Evolutionary conservation across 2,113 vertebrate species (phyloP).

Genomic region (Talpa occidentalis): DNA sequence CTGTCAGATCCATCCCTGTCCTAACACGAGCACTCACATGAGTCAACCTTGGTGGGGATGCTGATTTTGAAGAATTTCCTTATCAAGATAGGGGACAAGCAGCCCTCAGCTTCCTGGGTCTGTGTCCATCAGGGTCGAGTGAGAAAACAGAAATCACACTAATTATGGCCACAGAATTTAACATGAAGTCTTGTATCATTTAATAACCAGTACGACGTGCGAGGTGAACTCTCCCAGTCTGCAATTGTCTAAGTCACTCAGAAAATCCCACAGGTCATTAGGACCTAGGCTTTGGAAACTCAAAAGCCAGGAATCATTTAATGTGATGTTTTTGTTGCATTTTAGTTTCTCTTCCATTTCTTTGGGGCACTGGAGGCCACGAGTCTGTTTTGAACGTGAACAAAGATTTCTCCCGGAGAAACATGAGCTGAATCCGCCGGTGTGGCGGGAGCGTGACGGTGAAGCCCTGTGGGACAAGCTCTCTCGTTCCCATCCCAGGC

Average conservation of each 20-base stretch:
- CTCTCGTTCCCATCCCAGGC: neutral
- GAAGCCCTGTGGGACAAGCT: neutral
- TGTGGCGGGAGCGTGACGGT: neutral
- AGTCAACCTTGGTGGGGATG: neutral
- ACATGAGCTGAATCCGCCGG: neutral
- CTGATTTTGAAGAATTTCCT: neutral
- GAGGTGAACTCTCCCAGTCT: neutral
- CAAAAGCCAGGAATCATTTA: neutral
- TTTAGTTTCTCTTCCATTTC: neutral
- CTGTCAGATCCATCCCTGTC: neutral
- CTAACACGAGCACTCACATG: neutral
- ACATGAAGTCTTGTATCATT: neutral
- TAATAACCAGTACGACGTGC: neutral
- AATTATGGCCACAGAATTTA: neutral
- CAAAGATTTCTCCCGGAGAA: neutral
- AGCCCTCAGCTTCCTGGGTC: neutral
- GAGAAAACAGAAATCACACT: neutral
- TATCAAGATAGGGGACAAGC: too few relatives aligned
- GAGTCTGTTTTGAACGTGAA: neutral
- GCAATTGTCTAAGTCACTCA: neutral
- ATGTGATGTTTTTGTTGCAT: neutral
- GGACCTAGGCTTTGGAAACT: neutral
- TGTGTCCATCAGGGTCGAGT: neutral
- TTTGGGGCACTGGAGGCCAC: neutral
- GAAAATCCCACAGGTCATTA: neutral